Conservation (phyloP, 1,140 invertebrate species). For the Matsumurasca onukii region DNA sequence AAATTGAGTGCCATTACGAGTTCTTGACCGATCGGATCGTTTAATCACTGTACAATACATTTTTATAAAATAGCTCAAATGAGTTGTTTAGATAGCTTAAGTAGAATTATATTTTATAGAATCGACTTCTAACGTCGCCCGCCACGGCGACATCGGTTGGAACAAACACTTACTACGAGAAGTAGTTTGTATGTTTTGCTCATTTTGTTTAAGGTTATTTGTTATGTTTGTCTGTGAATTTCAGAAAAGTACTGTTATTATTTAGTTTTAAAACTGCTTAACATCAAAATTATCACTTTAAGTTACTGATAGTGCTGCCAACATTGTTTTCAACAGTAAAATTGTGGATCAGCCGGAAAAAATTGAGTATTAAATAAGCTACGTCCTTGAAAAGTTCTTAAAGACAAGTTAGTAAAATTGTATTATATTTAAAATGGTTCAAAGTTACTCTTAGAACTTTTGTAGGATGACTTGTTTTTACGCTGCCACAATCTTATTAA, state of each 20-base stretch:
- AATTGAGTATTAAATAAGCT: background rate
- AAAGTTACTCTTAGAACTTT: conserved; percentile 26
- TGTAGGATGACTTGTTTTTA: conserved; percentile 21
- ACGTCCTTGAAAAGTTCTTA: background rate
- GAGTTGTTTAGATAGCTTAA: conserved; percentile 22
- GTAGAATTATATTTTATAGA: conserved; percentile 26
- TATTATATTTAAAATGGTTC: conserved; percentile 11
- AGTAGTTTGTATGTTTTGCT: background rate
- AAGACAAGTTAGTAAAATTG: background rate
- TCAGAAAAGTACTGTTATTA: background rate
- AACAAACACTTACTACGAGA: background rate
- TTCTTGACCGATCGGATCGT: conserved; percentile 12
- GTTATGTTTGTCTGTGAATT: background rate
- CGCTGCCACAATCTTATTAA: conserved; percentile 29
- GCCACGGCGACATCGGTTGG: background rate
- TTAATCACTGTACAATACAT: conserved; percentile 19
- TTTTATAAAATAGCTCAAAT: conserved; percentile 23
- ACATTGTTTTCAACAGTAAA: background rate
- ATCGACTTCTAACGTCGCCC: background rate
- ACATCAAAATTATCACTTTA: no score
- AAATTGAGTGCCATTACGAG: conserved; percentile 18
- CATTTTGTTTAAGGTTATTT: background rate
- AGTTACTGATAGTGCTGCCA: background rate
- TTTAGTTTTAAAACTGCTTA: no score
- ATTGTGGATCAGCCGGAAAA: background rate